A percentile compares a stretch with the other conserved stretches of the same genome.
Evolutionary conservation across 2,888 invertebrate species (phyloP).

Genomic region (Antheraea assamensis): DNA sequence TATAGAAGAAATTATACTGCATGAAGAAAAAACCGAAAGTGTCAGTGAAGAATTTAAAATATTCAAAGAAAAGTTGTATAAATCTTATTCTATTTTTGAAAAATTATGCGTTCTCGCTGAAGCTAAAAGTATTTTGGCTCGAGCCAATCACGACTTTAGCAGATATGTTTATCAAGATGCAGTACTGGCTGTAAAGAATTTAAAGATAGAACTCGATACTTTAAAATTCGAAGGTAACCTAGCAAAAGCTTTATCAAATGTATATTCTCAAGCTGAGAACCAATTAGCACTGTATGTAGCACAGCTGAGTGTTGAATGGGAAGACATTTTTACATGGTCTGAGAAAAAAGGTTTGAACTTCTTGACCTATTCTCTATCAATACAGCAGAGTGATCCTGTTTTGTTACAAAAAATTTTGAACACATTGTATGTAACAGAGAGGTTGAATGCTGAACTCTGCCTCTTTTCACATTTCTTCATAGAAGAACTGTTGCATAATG

Average conservation of each 20-base stretch:
- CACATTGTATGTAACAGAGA: conserved; percentile 63
- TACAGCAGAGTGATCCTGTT: conserved; percentile 68
- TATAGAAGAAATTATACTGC: conserved; percentile 42
- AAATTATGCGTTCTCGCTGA: conserved; percentile 58
- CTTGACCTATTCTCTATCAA: conserved; percentile 64
- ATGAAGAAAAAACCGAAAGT: conserved; percentile 45
- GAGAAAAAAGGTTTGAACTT: conserved; percentile 62
- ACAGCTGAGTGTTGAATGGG: conserved; percentile 73
- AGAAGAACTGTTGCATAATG: conserved; percentile 63
- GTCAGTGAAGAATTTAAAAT: conserved; percentile 58
- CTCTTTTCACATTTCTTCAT: conserved; percentile 74
- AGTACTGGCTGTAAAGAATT: conserved; percentile 53
- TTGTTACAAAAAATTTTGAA: conserved; percentile 67
- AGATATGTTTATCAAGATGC: conserved; percentile 66
- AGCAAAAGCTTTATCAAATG: conserved; percentile 53
- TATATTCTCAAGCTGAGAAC: conserved; percentile 64
- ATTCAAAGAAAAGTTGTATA: conserved; percentile 50
- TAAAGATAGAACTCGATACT: conserved; percentile 49
- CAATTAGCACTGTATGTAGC: conserved; percentile 67
- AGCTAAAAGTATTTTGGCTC: conserved; percentile 58
- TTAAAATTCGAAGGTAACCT: conserved; percentile 63
- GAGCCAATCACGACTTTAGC: conserved; percentile 65
- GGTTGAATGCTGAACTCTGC: conserved; percentile 68
- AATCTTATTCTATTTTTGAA: conserved; percentile 48
- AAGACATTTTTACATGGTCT: conserved; percentile 70